Evolutionary conservation across 1,140 invertebrate genomes (phyloP), one percentile per base, ranked within the genome.

Genomic region (Araneus ventricosus): DNA sequence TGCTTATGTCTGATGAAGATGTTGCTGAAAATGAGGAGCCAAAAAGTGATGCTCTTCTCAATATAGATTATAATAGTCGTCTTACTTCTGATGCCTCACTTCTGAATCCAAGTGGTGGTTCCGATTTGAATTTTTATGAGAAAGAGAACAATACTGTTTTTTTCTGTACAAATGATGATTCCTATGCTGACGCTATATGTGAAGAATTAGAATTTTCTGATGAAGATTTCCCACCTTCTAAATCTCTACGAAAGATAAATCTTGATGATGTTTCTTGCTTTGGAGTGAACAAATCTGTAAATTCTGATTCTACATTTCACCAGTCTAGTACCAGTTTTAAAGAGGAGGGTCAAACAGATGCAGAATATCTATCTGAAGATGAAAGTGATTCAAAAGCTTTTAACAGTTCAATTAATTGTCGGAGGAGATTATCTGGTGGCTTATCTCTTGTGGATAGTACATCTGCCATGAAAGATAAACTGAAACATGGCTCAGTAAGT

Each of bases 201-300:
- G 92, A 93, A 89, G 92, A 93, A 20, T n/a, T 93, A 22, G 39
- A 82, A n/a, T 8, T 93, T 22, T 93, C 92, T 20, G 87, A 89
- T 63, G 92, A 89, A n/a, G 92, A 93, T 27, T 0, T 24, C 1
- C 34, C 20, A 14, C 24, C 17, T 8, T 39, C 14, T 80, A 37
- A 79, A 27, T 24, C 67, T 41, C 27, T 91, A 20, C 27, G 39
- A 17, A 63, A 67, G 39, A 61, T 91, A n/a, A 67, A 87, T 37
- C 45, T 93, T 22, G 91, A 87, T 59, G 63, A 82, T 30, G 59
- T 86, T 37, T n/a, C 39, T n/a, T 86, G 59, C 39, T 39, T 67
- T 70, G 79, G 70, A 34, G 34, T 17, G 7, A 92, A 57, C 22
- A 27, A 24, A n/a, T 7, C 57, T 39, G 10, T 61, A 14, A 34